Conservation (phyloP, 2,113 vertebrate genomes). For the Coptodon bakossiorum region DNA sequence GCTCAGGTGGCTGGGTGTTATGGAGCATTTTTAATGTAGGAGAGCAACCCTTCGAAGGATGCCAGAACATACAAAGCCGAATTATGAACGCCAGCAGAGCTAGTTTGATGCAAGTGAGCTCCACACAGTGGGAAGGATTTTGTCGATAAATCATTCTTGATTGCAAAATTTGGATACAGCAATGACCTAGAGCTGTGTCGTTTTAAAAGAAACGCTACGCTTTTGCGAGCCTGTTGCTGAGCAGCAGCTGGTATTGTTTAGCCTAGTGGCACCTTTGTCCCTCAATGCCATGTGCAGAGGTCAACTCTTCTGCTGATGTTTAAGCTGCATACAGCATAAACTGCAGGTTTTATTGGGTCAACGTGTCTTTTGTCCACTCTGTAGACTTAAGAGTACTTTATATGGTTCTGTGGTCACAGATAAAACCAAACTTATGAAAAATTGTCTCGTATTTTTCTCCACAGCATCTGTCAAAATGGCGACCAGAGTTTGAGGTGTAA, state of each 20-base stretch:
- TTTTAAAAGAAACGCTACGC: neutral
- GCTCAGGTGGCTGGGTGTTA: conserved; percentile 16
- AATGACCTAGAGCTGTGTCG: neutral
- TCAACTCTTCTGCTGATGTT: conserved; percentile 3
- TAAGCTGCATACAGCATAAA: neutral
- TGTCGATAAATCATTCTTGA: neutral
- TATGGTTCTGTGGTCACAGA: neutral
- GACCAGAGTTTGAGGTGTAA: neutral
- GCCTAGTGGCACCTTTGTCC: conserved; percentile 22
- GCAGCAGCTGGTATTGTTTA: conserved; percentile 49
- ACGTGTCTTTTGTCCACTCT: neutral
- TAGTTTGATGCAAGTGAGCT: neutral
- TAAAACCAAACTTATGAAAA: neutral
- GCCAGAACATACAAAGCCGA: neutral
- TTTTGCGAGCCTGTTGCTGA: neutral
- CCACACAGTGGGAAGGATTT: neutral
- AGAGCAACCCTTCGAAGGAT: neutral
- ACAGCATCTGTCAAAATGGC: neutral
- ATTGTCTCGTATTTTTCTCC: neutral
- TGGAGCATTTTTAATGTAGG: neutral
- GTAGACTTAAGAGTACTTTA: neutral
- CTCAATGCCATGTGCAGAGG: conserved; percentile 28
- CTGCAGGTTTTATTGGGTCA: neutral
- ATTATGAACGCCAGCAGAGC: neutral
- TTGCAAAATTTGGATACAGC: neutral